These are phyloP conservation scores for Stictocephala bisonia DNA, from an alignment of 2,888 invertebrate species.

Conservation along the genomic window DNA sequence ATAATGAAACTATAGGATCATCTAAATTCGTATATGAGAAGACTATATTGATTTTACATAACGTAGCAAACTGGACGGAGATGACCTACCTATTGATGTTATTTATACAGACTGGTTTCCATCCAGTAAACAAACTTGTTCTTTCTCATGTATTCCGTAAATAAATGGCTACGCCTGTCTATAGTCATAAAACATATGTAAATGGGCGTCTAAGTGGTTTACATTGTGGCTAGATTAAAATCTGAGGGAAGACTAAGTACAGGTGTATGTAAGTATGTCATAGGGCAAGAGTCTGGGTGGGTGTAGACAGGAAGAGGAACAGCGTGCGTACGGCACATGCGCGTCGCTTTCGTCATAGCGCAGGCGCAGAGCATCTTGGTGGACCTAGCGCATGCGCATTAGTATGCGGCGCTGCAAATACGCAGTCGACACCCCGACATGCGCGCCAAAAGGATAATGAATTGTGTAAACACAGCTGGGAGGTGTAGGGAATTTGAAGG, in stretches of 20 bases:
- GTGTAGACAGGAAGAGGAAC: too few species aligned
- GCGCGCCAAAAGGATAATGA: slow-evolving; percentile 37
- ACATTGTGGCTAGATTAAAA: slow-evolving; percentile 29
- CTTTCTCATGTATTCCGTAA: neutral
- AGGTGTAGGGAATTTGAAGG: too few species aligned
- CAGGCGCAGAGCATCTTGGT: too few species aligned
- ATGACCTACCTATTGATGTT: too few species aligned
- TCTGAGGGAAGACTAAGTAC: slow-evolving; percentile 31
- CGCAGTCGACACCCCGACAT: slow-evolving; percentile 5
- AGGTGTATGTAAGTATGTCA: slow-evolving; percentile 15
- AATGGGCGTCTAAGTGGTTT: slow-evolving; percentile 36
- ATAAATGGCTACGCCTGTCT: slow-evolving; percentile 17
- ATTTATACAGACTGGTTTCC: too few species aligned
- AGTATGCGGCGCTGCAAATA: slow-evolving; percentile 13
- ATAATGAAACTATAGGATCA: too few species aligned
- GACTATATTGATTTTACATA: too few species aligned
- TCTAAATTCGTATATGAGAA: too few species aligned
- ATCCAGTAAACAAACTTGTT: too few species aligned
- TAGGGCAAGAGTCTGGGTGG: slow-evolving; percentile 4
- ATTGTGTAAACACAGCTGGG: slow-evolving; percentile 32
- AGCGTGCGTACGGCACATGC: neutral
- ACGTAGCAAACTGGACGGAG: too few species aligned
- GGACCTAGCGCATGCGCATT: slow-evolving; percentile 26
- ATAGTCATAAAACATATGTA: slow-evolving; percentile 20
- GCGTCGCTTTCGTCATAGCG: too few species aligned